Evolutionary conservation across 2,113 vertebrate genomes (phyloP), one percentile per base, ranked within the genome.

Genomic region (Rissa tridactyla): DNA sequence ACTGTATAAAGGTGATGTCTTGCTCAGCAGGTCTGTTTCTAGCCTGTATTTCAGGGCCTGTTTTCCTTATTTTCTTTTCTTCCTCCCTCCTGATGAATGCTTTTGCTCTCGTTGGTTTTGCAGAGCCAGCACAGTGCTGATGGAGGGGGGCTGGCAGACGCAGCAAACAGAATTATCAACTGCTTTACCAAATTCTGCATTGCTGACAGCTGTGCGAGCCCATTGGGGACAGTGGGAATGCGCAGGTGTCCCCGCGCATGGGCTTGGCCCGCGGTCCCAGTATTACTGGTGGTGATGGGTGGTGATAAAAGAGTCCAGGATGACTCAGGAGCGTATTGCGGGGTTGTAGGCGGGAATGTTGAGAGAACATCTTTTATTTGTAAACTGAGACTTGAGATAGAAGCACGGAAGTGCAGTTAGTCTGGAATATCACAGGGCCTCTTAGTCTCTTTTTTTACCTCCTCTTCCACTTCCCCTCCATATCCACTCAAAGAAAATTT

Each of bases 1-100:
- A 38, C 65, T 76, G n/a, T 58, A 68, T 70, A 68, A 89, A 76
- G 89, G 62, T 76, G 66, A 82, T 1, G 5, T 90, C 51, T 77
- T 95, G 58, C 81, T 94, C 89, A 86, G 84, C 62, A 47, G 54
- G 57, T 88, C 44, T 58, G 65, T 68, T 94, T 81, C 69, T 78
- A 62, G 78, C n/a, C 71, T 80, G 11, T 82, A 27, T 87, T 92
- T 94, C 32, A 51, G 92, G 34, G 29, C 55, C 25, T 58, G 0
- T 92, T 90, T 91, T 95, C 26, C 42, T 75, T 86, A 8, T 76
- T 86, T 88, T 57, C 34, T 66, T 76, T 44, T 82, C 38, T 40
- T 38, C 36, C 8, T 80, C 75, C 27, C 38, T 90, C 36, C 66
- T 26, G 52, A 13, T 54, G 57, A 61, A 6, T 40, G 46, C 38